Conservation (phyloP, 2,113 vertebrate genomes). For the Garra rufa region DNA sequence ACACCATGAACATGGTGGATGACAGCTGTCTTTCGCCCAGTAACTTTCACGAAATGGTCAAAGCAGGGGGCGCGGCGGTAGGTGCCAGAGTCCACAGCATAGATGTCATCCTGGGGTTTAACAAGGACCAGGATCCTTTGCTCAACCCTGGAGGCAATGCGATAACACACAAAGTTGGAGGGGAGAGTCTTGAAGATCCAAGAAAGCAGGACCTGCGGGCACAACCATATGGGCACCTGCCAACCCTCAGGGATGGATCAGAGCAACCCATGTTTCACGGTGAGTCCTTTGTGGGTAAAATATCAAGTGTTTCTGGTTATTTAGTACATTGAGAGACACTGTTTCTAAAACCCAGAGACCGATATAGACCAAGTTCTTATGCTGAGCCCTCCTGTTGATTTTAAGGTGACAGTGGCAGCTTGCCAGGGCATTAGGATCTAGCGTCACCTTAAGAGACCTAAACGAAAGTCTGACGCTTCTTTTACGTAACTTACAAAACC, state of each 20-base stretch:
- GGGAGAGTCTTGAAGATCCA: slow-evolving; percentile 63
- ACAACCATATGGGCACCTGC: slow-evolving; percentile 64
- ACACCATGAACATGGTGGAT: slow-evolving; percentile 80
- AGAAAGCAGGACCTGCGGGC: slow-evolving; percentile 52
- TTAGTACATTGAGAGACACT: not conserved
- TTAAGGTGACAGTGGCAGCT: not conserved
- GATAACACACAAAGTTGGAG: slow-evolving; percentile 63
- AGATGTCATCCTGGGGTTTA: slow-evolving; percentile 82
- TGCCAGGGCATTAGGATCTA: not conserved
- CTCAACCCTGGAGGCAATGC: slow-evolving; percentile 62
- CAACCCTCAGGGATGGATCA: slow-evolving; percentile 59
- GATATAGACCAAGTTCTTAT: not conserved
- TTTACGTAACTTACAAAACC: not conserved
- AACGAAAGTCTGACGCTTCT: not conserved
- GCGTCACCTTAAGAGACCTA: slow-evolving; percentile 10
- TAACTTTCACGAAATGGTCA: slow-evolving; percentile 79
- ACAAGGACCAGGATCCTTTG: slow-evolving; percentile 77
- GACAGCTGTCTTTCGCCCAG: slow-evolving; percentile 78
- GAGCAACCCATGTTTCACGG: slow-evolving; percentile 69
- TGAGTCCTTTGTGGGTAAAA: slow-evolving; percentile 57
- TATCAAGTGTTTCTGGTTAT: not conserved
- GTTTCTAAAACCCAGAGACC: not conserved
- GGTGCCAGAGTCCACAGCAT: slow-evolving; percentile 80
- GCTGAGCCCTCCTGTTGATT: slow-evolving; percentile 1
- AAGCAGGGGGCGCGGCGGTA: slow-evolving; percentile 67